Percentiles rank a stretch among this genome's conserved stretches.
Conservation (phyloP, 1,140 invertebrate species). For the Vollenhovia emeryi region DNA sequence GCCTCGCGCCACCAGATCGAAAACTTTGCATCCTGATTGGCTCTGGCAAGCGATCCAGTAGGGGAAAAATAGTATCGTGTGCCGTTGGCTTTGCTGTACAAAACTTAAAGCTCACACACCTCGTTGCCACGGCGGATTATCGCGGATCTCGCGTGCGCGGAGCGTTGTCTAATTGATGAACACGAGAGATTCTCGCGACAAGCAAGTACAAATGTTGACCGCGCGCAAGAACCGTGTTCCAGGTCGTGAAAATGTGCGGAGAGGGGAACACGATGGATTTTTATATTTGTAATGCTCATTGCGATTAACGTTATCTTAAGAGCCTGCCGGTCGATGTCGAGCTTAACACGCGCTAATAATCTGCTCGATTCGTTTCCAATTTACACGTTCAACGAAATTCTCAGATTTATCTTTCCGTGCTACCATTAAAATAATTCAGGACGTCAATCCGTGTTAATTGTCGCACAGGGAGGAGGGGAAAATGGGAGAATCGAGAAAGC, state of each 20-base stretch:
- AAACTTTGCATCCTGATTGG: no score
- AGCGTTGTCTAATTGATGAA: constrained; percentile 27
- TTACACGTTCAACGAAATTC: not conserved
- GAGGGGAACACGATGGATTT: not conserved
- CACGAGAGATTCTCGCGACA: constrained; percentile 11
- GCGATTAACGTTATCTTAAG: not conserved
- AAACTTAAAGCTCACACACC: constrained; percentile 14
- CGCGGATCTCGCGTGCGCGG: constrained; percentile 32
- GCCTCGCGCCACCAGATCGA: no score
- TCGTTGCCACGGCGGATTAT: constrained; percentile 17
- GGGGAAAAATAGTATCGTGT: no score
- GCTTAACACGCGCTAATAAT: not conserved
- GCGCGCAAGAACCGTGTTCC: not conserved
- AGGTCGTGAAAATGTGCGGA: not conserved
- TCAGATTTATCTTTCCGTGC: not conserved
- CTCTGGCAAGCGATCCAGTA: no score
- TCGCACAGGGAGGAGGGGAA: no score
- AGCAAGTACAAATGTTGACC: not conserved
- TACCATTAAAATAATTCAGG: constrained; percentile 32
- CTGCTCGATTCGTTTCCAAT: not conserved
- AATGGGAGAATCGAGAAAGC: not conserved
- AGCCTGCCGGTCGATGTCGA: not conserved
- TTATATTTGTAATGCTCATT: not conserved
- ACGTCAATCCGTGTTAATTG: not conserved
- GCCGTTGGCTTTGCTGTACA: not conserved